Percentiles rank a stretch among this genome's conserved stretches.
Conservation (phyloP, 2,888 invertebrate species). For the Plagodis pulveraria region DNA sequence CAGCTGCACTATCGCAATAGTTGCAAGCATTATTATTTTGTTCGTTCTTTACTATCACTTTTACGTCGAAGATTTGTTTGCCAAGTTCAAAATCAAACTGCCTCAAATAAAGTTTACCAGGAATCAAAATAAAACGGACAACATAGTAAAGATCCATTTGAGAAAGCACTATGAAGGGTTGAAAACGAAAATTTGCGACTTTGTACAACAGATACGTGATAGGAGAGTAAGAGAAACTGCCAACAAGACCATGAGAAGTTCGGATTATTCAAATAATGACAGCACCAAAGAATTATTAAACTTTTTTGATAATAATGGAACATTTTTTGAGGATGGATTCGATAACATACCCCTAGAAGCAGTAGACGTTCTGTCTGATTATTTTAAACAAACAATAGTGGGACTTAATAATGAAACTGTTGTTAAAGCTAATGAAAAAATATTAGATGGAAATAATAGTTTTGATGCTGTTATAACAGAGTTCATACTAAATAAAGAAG, state of each 20-base stretch:
- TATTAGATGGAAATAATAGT: too few species aligned
- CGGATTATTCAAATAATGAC: not conserved
- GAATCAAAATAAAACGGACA: constrained; percentile 8
- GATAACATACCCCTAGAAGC: constrained; percentile 6
- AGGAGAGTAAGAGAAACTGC: constrained; percentile 3
- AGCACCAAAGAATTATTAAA: not conserved
- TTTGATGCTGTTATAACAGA: too few species aligned
- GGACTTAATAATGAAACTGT: too few species aligned
- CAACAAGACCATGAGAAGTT: not conserved
- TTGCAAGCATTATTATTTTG: constrained; percentile 36
- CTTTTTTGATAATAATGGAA: constrained; percentile 3
- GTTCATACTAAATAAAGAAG: too few species aligned
- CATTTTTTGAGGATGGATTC: not conserved
- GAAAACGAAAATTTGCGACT: constrained; percentile 4
- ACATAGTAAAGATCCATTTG: constrained; percentile 4
- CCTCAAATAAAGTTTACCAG: constrained; percentile 36
- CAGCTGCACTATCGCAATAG: constrained; percentile 36
- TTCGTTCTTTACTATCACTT: constrained; percentile 40
- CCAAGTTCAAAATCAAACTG: constrained; percentile 32
- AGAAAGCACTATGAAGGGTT: not conserved
- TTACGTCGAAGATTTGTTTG: constrained; percentile 44
- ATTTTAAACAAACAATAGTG: not conserved
- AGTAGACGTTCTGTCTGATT: not conserved
- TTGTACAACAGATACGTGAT: constrained; percentile 8
- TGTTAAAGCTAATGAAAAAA: too few species aligned